Evolutionary conservation across 2,797 vertebrate species (phyloP).

Genomic region (Myoxocephalus aenaeus): DNA sequence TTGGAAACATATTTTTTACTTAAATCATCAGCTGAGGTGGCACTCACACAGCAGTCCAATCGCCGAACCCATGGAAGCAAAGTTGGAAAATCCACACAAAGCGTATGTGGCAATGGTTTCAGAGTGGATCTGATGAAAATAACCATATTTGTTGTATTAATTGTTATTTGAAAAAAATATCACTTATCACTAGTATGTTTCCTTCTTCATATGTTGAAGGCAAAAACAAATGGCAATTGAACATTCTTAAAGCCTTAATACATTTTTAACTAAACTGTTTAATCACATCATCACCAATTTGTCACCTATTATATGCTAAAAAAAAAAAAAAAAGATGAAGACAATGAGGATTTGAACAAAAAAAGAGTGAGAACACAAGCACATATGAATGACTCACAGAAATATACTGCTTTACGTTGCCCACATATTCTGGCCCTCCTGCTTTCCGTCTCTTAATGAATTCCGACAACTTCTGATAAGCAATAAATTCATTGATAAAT

Average conservation of each 20-base stretch:
- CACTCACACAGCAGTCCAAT: slow-evolving; percentile 88
- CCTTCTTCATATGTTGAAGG: neutral
- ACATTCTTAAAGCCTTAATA: neutral
- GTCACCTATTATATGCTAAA: neutral
- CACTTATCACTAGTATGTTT: neutral
- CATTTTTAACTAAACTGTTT: neutral
- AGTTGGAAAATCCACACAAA: slow-evolving; percentile 91
- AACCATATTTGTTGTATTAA: neutral
- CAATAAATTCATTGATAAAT: slow-evolving; percentile 93
- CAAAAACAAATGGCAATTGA: neutral
- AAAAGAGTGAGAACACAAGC: neutral
- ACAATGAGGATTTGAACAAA: neutral
- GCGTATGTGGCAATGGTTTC: slow-evolving; percentile 91
- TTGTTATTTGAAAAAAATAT: neutral
- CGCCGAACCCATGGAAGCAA: slow-evolving; percentile 87
- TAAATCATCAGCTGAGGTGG: neutral
- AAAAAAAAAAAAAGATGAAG: neutral
- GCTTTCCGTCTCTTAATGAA: slow-evolving; percentile 82
- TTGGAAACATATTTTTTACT: neutral
- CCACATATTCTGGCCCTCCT: slow-evolving; percentile 84
- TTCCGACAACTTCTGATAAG: slow-evolving; percentile 86
- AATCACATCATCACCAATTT: neutral
- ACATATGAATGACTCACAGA: slow-evolving; percentile 72
- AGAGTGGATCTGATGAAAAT: slow-evolving; percentile 84
- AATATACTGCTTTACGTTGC: slow-evolving; percentile 88